Conservation (phyloP, 2,888 invertebrate species). For the Tethea ocularis region DNA sequence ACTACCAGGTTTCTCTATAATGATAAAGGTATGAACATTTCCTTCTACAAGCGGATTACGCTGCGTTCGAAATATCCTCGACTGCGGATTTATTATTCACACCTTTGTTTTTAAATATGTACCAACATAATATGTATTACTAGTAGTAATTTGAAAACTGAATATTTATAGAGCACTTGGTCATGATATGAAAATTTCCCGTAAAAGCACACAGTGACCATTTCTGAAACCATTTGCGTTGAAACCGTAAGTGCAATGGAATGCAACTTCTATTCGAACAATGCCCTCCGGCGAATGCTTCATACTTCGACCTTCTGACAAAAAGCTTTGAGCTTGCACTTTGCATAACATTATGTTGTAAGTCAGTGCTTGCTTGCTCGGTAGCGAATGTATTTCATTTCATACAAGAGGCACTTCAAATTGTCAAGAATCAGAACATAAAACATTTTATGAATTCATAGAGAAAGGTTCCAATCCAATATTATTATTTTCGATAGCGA, state of each 20-base stretch:
- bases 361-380: background rate
- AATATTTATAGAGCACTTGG: constrained; percentile 20
- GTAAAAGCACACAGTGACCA: constrained; percentile 41
- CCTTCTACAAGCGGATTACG: background rate
- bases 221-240: constrained; percentile 46
- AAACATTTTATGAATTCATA: constrained; percentile 4
- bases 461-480: background rate
- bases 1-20: background rate
- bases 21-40: background rate
- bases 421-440: background rate
- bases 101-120: background rate
- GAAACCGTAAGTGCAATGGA: constrained; percentile 44
- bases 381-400: constrained; percentile 3
- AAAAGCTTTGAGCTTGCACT: constrained; percentile 20
- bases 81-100: background rate
- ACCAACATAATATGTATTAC: background rate
- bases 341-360: constrained; percentile 8
- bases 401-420: background rate
- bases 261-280: constrained; percentile 51
- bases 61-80: background rate
- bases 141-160: background rate
- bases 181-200: constrained; percentile 28
- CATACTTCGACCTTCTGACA: constrained; percentile 37
- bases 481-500: background rate
- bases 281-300: constrained; percentile 33